A percentile compares a stretch with the other conserved stretches of the same genome.
phyloP scores from a whole-genome alignment of 2,888 invertebrate species.

The Steinernema scapterisci region DNA sequence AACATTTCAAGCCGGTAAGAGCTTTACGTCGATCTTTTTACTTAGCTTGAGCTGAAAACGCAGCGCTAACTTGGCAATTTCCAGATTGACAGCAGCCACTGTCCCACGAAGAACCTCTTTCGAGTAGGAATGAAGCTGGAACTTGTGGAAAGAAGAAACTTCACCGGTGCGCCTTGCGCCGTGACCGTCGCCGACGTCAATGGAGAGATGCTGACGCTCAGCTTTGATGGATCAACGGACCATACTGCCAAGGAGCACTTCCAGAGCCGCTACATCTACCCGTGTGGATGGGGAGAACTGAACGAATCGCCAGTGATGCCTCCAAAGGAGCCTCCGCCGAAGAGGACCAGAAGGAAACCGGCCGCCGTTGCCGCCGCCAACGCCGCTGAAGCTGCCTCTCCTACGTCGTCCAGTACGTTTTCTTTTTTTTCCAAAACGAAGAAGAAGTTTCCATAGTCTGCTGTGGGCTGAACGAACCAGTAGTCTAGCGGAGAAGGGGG shows the following conservation, averaged over 20 bases:
- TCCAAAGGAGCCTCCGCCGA: not conserved
- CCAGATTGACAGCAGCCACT: slow-evolving; percentile 4
- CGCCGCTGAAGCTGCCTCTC: too few species aligned
- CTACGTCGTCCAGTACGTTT: too few species aligned
- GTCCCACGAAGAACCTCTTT: not conserved
- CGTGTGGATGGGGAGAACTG: slow-evolving; percentile 8
- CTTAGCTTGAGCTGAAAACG: too few species aligned
- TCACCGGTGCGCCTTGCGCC: not conserved
- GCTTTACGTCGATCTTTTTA: not conserved
- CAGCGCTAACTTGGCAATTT: too few species aligned
- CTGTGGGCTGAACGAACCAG: too few species aligned
- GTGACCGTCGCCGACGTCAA: slow-evolving; percentile 19
- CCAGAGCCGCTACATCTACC: slow-evolving; percentile 19
- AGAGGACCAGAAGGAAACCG: too few species aligned
- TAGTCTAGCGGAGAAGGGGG: too few species aligned
- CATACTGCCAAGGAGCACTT: slow-evolving; percentile 18
- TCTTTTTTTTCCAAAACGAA: too few species aligned
- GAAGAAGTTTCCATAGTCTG: too few species aligned
- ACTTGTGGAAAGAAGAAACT: not conserved
- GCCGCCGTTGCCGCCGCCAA: too few species aligned
- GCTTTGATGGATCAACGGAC: slow-evolving; percentile 4
- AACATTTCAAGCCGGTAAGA: slow-evolving; percentile 11
- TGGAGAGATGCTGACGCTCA: not conserved
- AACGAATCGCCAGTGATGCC: not conserved
- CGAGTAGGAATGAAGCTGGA: not conserved